Base-by-base conservation (phyloP, 2,113 vertebrate species). In the Rissa tridactyla region DNA sequence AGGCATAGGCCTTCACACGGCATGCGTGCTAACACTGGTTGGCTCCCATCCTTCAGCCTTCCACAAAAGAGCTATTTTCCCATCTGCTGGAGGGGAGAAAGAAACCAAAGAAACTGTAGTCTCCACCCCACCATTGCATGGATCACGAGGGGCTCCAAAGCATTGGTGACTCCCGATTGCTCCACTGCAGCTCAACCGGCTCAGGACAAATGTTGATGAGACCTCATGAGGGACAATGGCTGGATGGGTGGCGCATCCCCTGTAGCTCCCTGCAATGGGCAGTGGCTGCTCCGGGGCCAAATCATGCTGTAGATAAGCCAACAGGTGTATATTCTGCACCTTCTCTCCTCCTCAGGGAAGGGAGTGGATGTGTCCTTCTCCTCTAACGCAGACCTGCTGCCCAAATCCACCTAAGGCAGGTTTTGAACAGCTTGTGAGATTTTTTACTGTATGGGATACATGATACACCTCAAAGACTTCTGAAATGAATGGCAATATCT, bases 11-110 rank as follows among this genome's bases (percentile, higher is more conserved):
- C 54, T 70, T 13, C 54, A 27, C 40, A 54, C 52, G 5, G 2
- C 8, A 26, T 14, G 27, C 2, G 0, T 40, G 54, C 61, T 51
- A 79, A 30, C 0, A 0, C 61, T 71, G 66, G 2, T 47, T 2
- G 15, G 78, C 70, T 89, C 54, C 34, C 25, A 29, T 25, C 86
- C 75, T 72, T 66, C 80, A 51, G 55, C 51, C 47, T 81, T 49
- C 19, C 26, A 44, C 32, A 22, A 3, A 42, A 42, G 25, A 52
- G 25, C 27, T 64, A 3, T 27, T 80, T 81, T 46, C n/a, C 38
- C 62, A 38, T 16, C 17, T 36, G 51, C 52, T 10, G 42, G 54
- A 61, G 25, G 23, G 3, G 0, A 78, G 20, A 18, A 9, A 49
- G 79, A 62, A 36, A 25, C 19, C 23, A 10, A 15, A 17, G 71